These are phyloP conservation scores for Papilio aristodemus DNA, from an alignment of 1,140 invertebrate genomes.

Conservation along the genomic window DNA sequence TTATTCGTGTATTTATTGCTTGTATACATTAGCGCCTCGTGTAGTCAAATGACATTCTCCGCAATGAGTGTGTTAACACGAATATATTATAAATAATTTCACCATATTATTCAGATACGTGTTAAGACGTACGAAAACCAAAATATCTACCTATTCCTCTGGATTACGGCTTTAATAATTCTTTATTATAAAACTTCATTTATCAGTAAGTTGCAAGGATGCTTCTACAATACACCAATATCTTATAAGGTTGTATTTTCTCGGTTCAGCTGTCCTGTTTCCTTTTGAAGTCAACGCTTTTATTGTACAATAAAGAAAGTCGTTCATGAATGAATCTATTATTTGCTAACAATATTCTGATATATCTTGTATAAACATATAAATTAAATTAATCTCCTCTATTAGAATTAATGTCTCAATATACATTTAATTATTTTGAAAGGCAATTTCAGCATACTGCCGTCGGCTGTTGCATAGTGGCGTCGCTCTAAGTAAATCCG, in stretches of 20 bases:
- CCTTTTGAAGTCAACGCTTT: too few relatives aligned
- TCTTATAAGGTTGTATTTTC: too few relatives aligned
- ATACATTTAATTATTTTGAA: conserved; percentile 4
- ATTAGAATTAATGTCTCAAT: conserved; percentile 8
- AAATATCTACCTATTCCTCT: too few relatives aligned
- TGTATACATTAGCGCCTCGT: conserved; percentile 12
- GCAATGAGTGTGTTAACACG: background rate
- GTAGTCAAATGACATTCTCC: conserved; percentile 2
- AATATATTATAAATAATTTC: background rate
- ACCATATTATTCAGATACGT: too few relatives aligned
- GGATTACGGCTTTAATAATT: too few relatives aligned
- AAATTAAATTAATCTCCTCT: background rate
- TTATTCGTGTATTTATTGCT: conserved; percentile 23
- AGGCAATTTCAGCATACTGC: conserved; percentile 1
- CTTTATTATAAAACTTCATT: too few relatives aligned
- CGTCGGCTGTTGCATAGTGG: background rate
- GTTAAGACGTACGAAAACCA: too few relatives aligned
- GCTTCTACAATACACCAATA: too few relatives aligned
- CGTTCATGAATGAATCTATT: background rate
- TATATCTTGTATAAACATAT: background rate
- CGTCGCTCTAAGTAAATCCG: conserved; percentile 14
- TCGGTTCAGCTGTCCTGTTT: too few relatives aligned
- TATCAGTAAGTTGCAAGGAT: too few relatives aligned
- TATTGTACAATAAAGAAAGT: too few relatives aligned
- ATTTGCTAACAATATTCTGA: background rate